Evolutionary conservation across 2,113 vertebrate species (phyloP), one percentile per base, ranked within the genome.

Genomic region (Calyptomena viridis): DNA sequence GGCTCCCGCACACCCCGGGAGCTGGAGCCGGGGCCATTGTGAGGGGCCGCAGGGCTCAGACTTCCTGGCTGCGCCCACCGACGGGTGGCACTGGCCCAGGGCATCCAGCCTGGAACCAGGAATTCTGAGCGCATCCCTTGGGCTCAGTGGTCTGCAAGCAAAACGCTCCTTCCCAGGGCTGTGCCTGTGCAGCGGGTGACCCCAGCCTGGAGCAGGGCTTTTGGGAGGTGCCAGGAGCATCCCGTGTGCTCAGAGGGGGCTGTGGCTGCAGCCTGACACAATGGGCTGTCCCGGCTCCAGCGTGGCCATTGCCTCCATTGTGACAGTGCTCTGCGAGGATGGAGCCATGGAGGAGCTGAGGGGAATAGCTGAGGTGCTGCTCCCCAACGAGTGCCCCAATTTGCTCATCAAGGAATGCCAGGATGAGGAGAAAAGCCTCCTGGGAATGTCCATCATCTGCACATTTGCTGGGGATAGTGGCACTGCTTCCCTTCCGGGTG

Each of bases 401-500:
- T 21, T 67, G 8, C 4, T n/a, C 31, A 31, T 13, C 12, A 11
- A 39, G 31, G 8, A 55, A 33, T 10, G 73, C 49, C 33, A 69
- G 4, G 1, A 35, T 0, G 4, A 87, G 50, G 55, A 60, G 56
- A n/a, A 90, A 82, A 85, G 12, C 22, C 21, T 90, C 42, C 47
- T 3, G 4, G 75, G n/a, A 37, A 72, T 39, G 20, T 8, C n/a
- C 3, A 1, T 23, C 3, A 1, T 11, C 31, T 35, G 33, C 3
- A 1, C 0, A 2, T 63, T 46, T 83, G n/a, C 21, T 3, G 7
- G 22, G 69, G 16, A 28, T 0, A 0, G 40, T 4, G 52, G 20
- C 58, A 27, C 53, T 19, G 46, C 1, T 1, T 40, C 5, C 1
- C 35, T 14, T 30, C n/a, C 60, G 3, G 12, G 0, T 19, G 15